Percentiles rank a stretch among this genome's conserved stretches.
Conservation (phyloP, 2,113 vertebrate species). For the Vulpes vulpes region DNA sequence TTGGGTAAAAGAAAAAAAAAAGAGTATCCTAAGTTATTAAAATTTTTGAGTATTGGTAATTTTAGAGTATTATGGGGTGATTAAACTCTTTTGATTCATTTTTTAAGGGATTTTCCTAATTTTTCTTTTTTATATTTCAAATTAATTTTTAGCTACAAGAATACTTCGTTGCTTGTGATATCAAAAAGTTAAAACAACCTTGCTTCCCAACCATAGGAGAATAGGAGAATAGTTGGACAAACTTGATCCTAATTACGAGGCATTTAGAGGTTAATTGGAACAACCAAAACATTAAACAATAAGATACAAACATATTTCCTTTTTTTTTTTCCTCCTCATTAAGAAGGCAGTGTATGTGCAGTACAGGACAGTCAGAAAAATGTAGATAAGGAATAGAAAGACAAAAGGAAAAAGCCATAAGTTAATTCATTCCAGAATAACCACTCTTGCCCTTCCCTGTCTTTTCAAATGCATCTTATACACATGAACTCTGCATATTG, state of each 20-base stretch:
- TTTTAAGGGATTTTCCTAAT: neutral
- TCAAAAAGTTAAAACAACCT: slow-evolving; percentile 38
- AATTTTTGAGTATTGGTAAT: slow-evolving; percentile 32
- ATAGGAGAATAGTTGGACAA: slow-evolving; percentile 32
- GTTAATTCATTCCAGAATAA: slow-evolving; percentile 25
- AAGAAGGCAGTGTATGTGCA: slow-evolving; percentile 60
- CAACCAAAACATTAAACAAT: slow-evolving; percentile 51
- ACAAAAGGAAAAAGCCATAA: neutral
- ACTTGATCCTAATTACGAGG: slow-evolving; percentile 50
- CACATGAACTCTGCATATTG: neutral
- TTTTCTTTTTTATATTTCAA: slow-evolving; percentile 52
- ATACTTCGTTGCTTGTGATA: slow-evolving; percentile 12
- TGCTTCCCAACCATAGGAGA: neutral
- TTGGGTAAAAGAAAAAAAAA: slow-evolving; percentile 53
- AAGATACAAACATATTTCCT: slow-evolving; percentile 67
- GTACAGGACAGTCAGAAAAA: slow-evolving; percentile 72
- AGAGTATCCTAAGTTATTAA: slow-evolving; percentile 21
- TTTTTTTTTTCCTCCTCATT: slow-evolving; percentile 47
- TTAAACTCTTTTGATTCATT: neutral
- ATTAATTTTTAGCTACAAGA: slow-evolving; percentile 28
- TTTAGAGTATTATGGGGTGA: neutral
- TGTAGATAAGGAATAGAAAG: slow-evolving; percentile 68
- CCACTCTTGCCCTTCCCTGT: neutral
- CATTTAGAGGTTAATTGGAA: slow-evolving; percentile 59
- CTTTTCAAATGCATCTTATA: neutral